Conservation (phyloP, 2,888 invertebrate species). For the Amiota communis region DNA sequence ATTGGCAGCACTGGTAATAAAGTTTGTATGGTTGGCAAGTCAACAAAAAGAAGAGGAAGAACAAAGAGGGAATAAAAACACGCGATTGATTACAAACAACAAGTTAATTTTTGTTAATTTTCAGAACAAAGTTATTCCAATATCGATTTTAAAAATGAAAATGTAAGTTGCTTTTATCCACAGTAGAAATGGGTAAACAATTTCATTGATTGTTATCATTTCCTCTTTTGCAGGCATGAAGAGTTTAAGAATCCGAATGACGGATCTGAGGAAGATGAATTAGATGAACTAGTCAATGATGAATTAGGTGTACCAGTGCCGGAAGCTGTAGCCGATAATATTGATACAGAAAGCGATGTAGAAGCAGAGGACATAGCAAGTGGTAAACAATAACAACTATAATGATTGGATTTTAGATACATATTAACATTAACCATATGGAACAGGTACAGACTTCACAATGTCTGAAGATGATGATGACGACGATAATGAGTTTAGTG, state of each 20-base stretch:
- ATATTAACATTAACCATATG: slow-evolving; percentile 9
- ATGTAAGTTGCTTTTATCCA: too few species aligned
- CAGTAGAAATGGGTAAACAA: too few species aligned
- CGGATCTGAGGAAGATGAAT: slow-evolving; percentile 59
- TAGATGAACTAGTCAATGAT: slow-evolving; percentile 63
- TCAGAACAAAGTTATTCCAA: too few species aligned
- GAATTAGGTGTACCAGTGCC: slow-evolving; percentile 55
- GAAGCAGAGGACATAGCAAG: slow-evolving; percentile 33
- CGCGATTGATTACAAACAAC: too few species aligned
- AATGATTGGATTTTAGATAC: too few species aligned
- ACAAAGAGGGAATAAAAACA: too few species aligned
- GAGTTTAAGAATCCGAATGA: slow-evolving; percentile 63
- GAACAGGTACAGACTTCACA: slow-evolving; percentile 39
- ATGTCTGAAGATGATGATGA: slow-evolving; percentile 38
- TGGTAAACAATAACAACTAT: slow-evolving; percentile 24
- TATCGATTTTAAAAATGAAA: too few species aligned
- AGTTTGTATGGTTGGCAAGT: too few species aligned
- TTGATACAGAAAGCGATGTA: slow-evolving; percentile 58
- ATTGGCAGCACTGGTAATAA: too few species aligned
- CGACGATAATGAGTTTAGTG: slow-evolving; percentile 53
- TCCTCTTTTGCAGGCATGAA: slow-evolving; percentile 51
- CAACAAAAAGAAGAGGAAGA: too few species aligned
- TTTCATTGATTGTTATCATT: too few species aligned
- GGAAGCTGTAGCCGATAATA: slow-evolving; percentile 54
- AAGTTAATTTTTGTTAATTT: too few species aligned